A percentile compares a stretch with the other conserved stretches of the same genome.
These are phyloP conservation scores for Omphaloscelis lunosa DNA, from an alignment of 2,888 invertebrate species.

Conservation along the genomic window DNA sequence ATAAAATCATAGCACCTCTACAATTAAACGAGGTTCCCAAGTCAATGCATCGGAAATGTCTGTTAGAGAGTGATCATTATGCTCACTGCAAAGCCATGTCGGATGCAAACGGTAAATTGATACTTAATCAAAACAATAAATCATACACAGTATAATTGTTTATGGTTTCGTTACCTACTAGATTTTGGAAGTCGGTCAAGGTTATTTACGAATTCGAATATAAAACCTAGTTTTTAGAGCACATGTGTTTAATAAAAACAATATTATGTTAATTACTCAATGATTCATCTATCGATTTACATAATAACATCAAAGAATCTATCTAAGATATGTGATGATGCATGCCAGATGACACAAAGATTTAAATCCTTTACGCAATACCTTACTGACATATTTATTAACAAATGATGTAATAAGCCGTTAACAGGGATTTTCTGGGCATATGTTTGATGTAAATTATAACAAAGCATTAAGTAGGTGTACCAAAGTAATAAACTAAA, in stretches of 20 bases:
- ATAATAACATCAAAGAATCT: constrained; percentile 25
- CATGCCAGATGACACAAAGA: constrained; percentile 30
- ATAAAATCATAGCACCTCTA: constrained; percentile 54
- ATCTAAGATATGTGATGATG: constrained; percentile 43
- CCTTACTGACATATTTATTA: constrained; percentile 38
- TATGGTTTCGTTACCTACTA: background rate
- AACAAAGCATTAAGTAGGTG: constrained; percentile 59
- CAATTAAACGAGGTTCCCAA: constrained; percentile 63
- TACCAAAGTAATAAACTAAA: constrained; percentile 52
- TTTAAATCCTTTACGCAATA: constrained; percentile 27
- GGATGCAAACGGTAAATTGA: constrained; percentile 49
- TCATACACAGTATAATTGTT: constrained; percentile 7
- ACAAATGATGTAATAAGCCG: constrained; percentile 47
- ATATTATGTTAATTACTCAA: constrained; percentile 35
- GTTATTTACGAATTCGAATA: constrained; percentile 24
- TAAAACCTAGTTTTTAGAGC: constrained; percentile 22
- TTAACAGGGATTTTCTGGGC: constrained; percentile 69
- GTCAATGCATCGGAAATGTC: constrained; percentile 59
- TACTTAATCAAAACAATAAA: constrained; percentile 35
- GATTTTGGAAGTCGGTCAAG: constrained; percentile 46
- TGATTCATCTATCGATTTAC: constrained; percentile 38
- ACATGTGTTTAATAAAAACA: constrained; percentile 22
- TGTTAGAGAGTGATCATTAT: constrained; percentile 48
- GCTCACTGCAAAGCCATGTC: constrained; percentile 15
- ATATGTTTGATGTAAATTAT: constrained; percentile 64